Percentiles rank a stretch among this genome's conserved stretches.
Conservation (phyloP, 2,797 vertebrate genomes). For the Tragopan temminckii region DNA sequence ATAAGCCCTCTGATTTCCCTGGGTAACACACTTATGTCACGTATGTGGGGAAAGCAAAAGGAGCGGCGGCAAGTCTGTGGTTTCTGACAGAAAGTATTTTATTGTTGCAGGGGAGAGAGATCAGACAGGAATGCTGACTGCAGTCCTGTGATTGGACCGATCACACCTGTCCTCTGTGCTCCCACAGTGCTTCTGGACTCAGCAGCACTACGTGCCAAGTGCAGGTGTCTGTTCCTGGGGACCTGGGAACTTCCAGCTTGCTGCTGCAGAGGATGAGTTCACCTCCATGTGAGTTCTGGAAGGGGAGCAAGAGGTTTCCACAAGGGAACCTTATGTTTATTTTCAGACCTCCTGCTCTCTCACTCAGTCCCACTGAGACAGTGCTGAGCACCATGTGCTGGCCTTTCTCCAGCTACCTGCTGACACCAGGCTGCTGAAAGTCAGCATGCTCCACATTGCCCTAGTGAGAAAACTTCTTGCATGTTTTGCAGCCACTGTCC, state of each 20-base stretch:
- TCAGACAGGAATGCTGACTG: not conserved
- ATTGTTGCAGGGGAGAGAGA: not conserved
- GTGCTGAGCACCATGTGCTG: not conserved
- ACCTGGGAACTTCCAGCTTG: conserved; percentile 11
- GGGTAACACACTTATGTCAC: not conserved
- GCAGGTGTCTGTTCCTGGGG: conserved; percentile 2
- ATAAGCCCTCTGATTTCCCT: not conserved
- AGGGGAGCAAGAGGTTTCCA: not conserved
- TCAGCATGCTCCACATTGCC: not conserved
- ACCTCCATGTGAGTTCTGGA: not conserved
- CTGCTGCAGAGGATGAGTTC: not conserved
- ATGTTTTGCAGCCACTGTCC: not conserved
- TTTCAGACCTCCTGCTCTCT: conserved; percentile 30
- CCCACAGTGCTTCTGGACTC: conserved; percentile 10
- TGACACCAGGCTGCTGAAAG: not conserved
- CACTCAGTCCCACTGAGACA: not conserved
- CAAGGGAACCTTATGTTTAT: not conserved
- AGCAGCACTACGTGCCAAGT: not conserved
- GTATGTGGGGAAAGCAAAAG: accelerated
- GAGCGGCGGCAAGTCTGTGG: not conserved
- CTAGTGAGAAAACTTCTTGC: not conserved
- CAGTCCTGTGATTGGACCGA: not conserved
- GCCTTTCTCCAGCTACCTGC: not conserved
- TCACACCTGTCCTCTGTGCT: conserved; percentile 33
- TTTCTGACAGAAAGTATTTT: conserved; percentile 20